Percentiles rank a stretch among this genome's conserved stretches.
Conservation (phyloP, 1,140 invertebrate genomes). For the Drosophila kikkawai region DNA sequence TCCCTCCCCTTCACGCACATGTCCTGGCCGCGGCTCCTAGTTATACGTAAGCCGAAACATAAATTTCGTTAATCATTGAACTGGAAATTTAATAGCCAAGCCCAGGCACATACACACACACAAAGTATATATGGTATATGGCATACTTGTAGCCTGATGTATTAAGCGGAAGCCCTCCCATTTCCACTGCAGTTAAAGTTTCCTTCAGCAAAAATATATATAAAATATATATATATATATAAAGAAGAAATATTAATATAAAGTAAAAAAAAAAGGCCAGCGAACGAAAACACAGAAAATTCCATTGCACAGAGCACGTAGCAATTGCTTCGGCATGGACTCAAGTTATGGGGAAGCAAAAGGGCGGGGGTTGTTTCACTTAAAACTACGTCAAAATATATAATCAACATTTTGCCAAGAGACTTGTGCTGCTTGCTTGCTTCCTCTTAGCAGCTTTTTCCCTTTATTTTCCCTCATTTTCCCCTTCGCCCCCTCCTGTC, state of each 20-base stretch:
- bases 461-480: neutral
- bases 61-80: slow-evolving; percentile 84
- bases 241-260: slow-evolving; percentile 9
- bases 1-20: slow-evolving; percentile 1
- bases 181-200: slow-evolving; percentile 61
- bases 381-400: slow-evolving; percentile 72
- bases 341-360: slow-evolving; percentile 19
- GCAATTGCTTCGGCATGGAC: slow-evolving; percentile 39
- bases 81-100: slow-evolving; percentile 82
- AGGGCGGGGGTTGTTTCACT: slow-evolving; percentile 29
- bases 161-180: neutral
- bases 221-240: neutral
- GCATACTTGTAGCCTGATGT: slow-evolving; percentile 6
- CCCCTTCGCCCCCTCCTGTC: neutral
- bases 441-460: neutral
- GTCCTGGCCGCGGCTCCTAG: slow-evolving; percentile 29
- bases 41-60: slow-evolving; percentile 75
- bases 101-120: slow-evolving; percentile 53
- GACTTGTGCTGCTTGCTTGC: neutral
- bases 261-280: neutral
- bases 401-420: slow-evolving; percentile 69
- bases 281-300: slow-evolving; percentile 47
- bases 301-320: slow-evolving; percentile 74
- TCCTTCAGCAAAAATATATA: slow-evolving; percentile 43
- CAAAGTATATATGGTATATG: neutral